These are phyloP conservation scores for Drosophila pseudoobscura DNA, from an alignment of 1,140 invertebrate species.

Conservation along the genomic window DNA sequence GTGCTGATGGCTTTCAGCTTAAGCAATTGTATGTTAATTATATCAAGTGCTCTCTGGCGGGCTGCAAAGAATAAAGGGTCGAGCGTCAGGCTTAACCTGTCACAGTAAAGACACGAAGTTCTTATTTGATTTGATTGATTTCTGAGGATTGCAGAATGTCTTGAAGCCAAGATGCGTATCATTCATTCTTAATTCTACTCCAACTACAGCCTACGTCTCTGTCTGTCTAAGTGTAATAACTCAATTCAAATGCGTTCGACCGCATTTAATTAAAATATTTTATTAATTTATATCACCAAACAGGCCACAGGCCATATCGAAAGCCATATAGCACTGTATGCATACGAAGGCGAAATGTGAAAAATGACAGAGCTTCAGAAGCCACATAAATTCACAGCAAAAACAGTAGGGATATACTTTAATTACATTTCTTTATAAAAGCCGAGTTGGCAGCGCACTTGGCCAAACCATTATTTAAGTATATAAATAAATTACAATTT, in stretches of 20 bases:
- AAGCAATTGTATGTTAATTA: conserved; percentile 38
- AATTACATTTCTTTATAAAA: conserved; percentile 55
- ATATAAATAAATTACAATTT: conserved; percentile 67
- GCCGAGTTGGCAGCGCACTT: neutral
- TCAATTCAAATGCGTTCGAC: conserved; percentile 10
- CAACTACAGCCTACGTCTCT: neutral
- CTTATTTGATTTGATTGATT: conserved; percentile 15
- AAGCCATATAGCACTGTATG: conserved; percentile 2
- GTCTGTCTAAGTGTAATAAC: conserved; percentile 18
- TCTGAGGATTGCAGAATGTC: neutral
- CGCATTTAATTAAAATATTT: conserved; percentile 66
- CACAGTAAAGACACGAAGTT: conserved; percentile 7
- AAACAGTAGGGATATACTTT: neutral
- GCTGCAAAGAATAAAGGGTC: too few species aligned
- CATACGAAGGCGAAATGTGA: conserved; percentile 17
- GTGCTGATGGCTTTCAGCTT: conserved; percentile 10
- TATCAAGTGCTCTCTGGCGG: neutral
- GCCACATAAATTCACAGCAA: conserved; percentile 35
- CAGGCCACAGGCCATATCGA: neutral
- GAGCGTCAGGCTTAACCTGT: conserved; percentile 25
- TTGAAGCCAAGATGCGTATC: too few species aligned
- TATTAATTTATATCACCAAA: conserved; percentile 30
- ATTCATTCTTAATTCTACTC: too few species aligned
- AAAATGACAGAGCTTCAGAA: conserved; percentile 37
- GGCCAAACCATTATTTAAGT: conserved; percentile 53